Percentiles rank a stretch among this genome's conserved stretches.
Evolutionary conservation across 2,113 vertebrate species (phyloP).

Genomic region (Marmota flaviventris): DNA sequence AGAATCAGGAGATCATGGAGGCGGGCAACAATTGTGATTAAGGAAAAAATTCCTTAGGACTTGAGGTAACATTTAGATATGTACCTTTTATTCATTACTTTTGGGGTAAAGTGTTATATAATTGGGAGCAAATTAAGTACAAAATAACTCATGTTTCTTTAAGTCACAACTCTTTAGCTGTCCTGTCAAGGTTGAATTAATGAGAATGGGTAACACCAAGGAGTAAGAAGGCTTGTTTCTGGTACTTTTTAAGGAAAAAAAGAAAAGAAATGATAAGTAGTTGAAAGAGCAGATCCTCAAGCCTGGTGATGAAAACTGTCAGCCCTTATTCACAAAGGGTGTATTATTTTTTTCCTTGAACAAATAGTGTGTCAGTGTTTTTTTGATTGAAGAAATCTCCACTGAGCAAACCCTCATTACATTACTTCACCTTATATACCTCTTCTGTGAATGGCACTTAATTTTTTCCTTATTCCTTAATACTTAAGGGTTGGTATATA

Average conservation of each 20-base stretch:
- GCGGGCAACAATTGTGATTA: slow-evolving; percentile 14
- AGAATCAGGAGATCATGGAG: slow-evolving; percentile 52
- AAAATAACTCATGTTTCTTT: slow-evolving; percentile 75
- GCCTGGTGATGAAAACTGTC: slow-evolving; percentile 72
- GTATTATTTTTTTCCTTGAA: slow-evolving; percentile 36
- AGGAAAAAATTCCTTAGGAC: slow-evolving; percentile 42
- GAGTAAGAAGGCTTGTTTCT: slow-evolving; percentile 36
- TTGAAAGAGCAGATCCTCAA: slow-evolving; percentile 57
- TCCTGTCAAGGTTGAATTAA: slow-evolving; percentile 79
- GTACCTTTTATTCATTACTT: slow-evolving; percentile 51
- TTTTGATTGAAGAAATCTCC: not conserved
- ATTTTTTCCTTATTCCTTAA: slow-evolving; percentile 31
- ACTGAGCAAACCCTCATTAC: not conserved
- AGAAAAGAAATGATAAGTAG: slow-evolving; percentile 34
- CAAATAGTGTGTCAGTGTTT: slow-evolving; percentile 47
- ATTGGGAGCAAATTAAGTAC: slow-evolving; percentile 73
- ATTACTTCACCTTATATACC: not conserved
- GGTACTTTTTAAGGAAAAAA: slow-evolving; percentile 38
- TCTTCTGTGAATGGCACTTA: not conserved
- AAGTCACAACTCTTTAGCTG: slow-evolving; percentile 74
- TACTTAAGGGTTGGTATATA: not conserved
- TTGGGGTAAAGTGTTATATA: slow-evolving; percentile 38
- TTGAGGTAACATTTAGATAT: slow-evolving; percentile 69
- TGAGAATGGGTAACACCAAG: slow-evolving; percentile 67
- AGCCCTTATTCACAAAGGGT: not conserved